Conservation (phyloP, 2,888 invertebrate species). For the Melieria picta region DNA sequence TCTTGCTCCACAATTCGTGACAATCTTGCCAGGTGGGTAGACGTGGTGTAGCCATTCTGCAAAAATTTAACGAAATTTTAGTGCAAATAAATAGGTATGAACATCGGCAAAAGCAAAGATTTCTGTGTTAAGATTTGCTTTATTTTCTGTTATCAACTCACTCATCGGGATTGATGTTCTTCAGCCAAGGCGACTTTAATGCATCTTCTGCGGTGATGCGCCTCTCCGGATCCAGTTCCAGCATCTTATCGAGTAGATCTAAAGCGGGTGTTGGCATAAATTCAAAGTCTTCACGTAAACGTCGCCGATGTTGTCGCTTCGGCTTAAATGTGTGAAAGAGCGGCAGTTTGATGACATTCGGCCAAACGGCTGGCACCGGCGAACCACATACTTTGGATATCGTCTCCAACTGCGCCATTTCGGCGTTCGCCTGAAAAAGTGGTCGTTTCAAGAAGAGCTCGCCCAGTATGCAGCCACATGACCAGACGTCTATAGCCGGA, state of each 20-base stretch:
- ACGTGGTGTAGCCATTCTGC: slow-evolving; percentile 83
- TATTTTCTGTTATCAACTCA: slow-evolving; percentile 68
- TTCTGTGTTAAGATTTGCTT: neutral
- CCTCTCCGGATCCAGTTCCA: slow-evolving; percentile 93
- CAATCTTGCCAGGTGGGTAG: slow-evolving; percentile 98
- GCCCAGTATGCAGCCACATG: slow-evolving; percentile 98
- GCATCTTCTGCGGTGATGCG: slow-evolving; percentile 95
- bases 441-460: slow-evolving; percentile 97
- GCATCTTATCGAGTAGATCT: slow-evolving; percentile 93
- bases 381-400: slow-evolving; percentile 96
- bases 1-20: slow-evolving; percentile 99
- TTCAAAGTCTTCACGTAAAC: slow-evolving; percentile 91
- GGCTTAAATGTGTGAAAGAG: slow-evolving; percentile 91
- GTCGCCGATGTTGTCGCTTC: slow-evolving; percentile 87
- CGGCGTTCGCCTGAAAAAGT: slow-evolving; percentile 93
- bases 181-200: slow-evolving; percentile 90
- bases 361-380: slow-evolving; percentile 97
- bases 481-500: slow-evolving; percentile 98
- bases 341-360: slow-evolving; percentile 91
- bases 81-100: neutral
- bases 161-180: slow-evolving; percentile 90
- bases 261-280: slow-evolving; percentile 90
- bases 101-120: neutral
- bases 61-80: neutral
- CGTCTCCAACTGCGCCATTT: slow-evolving; percentile 92